Base-by-base conservation (phyloP, 2,113 vertebrate genomes). In the Rhabdornis inornatus region DNA sequence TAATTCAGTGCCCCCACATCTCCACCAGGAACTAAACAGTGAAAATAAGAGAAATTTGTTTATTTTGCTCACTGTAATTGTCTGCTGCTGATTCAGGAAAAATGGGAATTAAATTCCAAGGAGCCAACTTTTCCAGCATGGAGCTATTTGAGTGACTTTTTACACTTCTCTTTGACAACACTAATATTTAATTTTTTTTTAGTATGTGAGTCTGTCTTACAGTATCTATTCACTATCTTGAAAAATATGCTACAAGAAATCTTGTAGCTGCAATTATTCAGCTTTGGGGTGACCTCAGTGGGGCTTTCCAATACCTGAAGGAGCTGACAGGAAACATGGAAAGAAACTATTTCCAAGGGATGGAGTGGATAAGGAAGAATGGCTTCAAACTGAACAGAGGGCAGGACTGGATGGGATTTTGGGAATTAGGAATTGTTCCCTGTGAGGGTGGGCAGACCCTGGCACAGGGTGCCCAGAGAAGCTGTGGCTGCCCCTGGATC, bases 331-430 rank as follows among this genome's bases (percentile, higher is more conserved):
- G 22, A 69, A 69, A 37, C 6, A 23, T 28, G 22, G 37, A 52
- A 30, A 22, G 3, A 31, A 35, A 68, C 1, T 17, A 10, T 60
- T 66, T 18, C 1, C 52, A 53, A 33, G 45, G 18, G 6, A 1
- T 44, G 33, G 7, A 68, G 22, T 30, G 20, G 25, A 44, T 7
- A 55, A 30, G 13, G 14, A 23, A 13, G 8, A 76, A 28, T 60
- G 39, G 39, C 3, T 87, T 12, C 27, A 7, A 4, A 66, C 1
- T 60, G 63, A 0, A 0, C 7, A 42, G 31, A 76, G 31, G 1
- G 17, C 0, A 11, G 31, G 9, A 6, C 0, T 31, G 0, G 25
- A 17, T 68, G 21, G 27, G 31, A 52, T 31, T 0, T 33, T 21
- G 33, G 53, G 37, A 52, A 52, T 52, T 0, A 66, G 27, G 5